Evolutionary conservation across 2,113 vertebrate genomes (phyloP).

Genomic region (Cygnus atratus): DNA sequence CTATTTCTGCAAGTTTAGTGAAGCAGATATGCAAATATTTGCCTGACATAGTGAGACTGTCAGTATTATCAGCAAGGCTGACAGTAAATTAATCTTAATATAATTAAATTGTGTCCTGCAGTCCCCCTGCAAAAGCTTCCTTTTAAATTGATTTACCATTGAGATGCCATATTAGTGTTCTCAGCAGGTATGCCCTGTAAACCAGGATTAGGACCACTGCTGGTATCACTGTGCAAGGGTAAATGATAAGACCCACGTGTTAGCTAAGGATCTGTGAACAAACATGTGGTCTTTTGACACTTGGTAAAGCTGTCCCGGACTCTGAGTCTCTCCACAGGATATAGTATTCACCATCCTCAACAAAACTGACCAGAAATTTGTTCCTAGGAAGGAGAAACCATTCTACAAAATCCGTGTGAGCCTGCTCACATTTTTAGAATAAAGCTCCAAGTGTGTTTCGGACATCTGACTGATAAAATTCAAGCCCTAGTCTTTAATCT

Average conservation of each 20-base stretch:
- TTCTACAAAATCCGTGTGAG: fast-evolving
- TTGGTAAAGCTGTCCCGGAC: not conserved
- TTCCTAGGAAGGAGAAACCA: not conserved
- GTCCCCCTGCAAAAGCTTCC: not conserved
- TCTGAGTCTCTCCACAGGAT: not conserved
- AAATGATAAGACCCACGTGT: not conserved
- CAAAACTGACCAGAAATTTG: not conserved
- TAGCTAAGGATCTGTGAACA: not conserved
- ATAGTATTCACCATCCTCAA: not conserved
- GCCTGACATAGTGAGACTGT: not conserved
- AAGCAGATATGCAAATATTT: not conserved
- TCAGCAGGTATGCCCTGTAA: not conserved
- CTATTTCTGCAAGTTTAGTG: not conserved
- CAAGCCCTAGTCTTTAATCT: not conserved
- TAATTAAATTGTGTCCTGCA: not conserved
- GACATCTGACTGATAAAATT: not conserved
- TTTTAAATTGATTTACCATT: not conserved
- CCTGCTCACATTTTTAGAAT: not conserved
- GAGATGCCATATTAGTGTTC: not conserved
- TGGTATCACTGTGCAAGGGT: not conserved
- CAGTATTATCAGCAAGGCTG: not conserved
- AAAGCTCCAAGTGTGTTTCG: not conserved
- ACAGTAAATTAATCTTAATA: not conserved
- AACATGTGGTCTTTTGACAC: not conserved
- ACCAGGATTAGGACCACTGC: not conserved